Conservation (phyloP, 2,113 vertebrate species). For the Zapus hudsonius region DNA sequence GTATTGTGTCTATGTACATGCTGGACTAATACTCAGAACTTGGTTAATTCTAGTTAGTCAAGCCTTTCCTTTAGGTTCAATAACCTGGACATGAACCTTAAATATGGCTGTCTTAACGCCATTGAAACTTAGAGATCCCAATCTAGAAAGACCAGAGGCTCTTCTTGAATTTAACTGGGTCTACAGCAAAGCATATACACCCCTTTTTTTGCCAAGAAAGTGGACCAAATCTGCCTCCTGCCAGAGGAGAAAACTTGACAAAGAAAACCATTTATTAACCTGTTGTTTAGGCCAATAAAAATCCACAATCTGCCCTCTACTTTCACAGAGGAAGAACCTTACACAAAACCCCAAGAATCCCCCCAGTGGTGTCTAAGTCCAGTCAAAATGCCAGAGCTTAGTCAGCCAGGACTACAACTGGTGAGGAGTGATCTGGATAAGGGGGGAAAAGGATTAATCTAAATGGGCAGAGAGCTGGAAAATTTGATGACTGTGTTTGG, state of each 20-base stretch:
- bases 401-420: background rate
- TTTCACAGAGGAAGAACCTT: background rate
- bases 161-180: constrained; percentile 20
- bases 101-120: constrained; percentile 62
- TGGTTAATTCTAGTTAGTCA: background rate
- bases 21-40: background rate
- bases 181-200: background rate
- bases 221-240: background rate
- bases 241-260: constrained; percentile 34
- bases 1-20: background rate
- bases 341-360: background rate
- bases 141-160: background rate
- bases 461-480: background rate
- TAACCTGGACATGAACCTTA: constrained; percentile 62
- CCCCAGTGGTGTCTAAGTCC: background rate
- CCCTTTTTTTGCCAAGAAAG: background rate
- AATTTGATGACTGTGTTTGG: background rate
- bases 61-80: constrained; percentile 57
- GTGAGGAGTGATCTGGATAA: background rate
- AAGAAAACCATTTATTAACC: constrained; percentile 32
- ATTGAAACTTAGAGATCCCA: constrained; percentile 60
- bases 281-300: constrained; percentile 34
- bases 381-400: background rate
- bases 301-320: background rate
- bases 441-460: background rate